phyloP scores from a whole-genome alignment of 2,113 vertebrate genomes.

The cat (Felis catus) region F.catus_Fca126_mat1.0 CM031419.1:218644501-218645000 shows the following conservation, averaged over 20 bases:
- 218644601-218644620: too few relatives aligned
- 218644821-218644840: not conserved
- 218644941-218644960: not conserved
- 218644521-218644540: too few relatives aligned
- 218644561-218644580: too few relatives aligned
- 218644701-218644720: too few relatives aligned
- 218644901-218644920: not conserved
- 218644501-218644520: not conserved
- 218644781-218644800: not conserved
- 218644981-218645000: not conserved
- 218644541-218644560: too few relatives aligned
- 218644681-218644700: too few relatives aligned
- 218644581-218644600: too few relatives aligned
- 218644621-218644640: too few relatives aligned
- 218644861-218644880: too few relatives aligned
- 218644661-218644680: too few relatives aligned
- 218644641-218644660: too few relatives aligned
- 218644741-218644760: not conserved
- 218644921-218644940: not conserved
- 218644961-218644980: not conserved
- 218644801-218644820: not conserved
- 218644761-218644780: not conserved
- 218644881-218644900: not conserved
- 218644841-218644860: not conserved
- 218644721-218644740: not conserved